These are phyloP conservation scores for Leptopterna dolabrata DNA, from an alignment of 2,888 invertebrate genomes.

Conservation along the genomic window DNA sequence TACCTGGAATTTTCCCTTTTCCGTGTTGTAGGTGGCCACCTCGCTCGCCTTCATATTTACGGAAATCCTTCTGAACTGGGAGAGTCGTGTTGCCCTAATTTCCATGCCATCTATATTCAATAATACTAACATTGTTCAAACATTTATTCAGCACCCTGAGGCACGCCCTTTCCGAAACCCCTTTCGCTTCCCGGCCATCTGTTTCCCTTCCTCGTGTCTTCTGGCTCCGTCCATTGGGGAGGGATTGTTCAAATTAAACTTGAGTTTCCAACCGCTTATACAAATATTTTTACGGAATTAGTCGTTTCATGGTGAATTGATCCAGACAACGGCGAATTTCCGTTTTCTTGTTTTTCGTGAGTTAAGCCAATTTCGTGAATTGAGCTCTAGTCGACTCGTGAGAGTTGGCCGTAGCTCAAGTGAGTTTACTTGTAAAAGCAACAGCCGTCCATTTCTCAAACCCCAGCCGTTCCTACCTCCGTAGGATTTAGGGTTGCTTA, in stretches of 20 bases:
- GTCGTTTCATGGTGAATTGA: neutral
- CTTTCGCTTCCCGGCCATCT: constrained; percentile 3
- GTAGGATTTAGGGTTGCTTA: no score
- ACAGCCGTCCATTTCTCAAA: no score
- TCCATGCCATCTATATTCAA: constrained; percentile 42
- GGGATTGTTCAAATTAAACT: constrained; percentile 11
- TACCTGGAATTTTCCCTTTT: neutral
- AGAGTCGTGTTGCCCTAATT: constrained; percentile 15
- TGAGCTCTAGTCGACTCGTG: no score
- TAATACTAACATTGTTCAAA: constrained; percentile 42
- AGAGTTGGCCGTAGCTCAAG: no score
- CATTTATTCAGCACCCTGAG: constrained; percentile 27
- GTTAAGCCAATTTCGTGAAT: no score
- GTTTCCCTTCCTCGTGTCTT: constrained; percentile 13
- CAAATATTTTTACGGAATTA: constrained; percentile 3
- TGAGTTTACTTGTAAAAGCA: no score
- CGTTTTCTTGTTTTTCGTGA: neutral
- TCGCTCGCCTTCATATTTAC: constrained; percentile 8
- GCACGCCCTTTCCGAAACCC: neutral
- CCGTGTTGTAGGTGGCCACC: neutral
- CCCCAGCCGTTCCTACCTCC: no score
- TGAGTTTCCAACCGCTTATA: neutral
- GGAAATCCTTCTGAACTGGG: constrained; percentile 5
- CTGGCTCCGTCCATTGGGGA: neutral
- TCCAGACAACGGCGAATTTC: neutral